phyloP scores from a whole-genome alignment of 2,113 vertebrate species.

The Pseudorhombus dupliciocellatus region DNA sequence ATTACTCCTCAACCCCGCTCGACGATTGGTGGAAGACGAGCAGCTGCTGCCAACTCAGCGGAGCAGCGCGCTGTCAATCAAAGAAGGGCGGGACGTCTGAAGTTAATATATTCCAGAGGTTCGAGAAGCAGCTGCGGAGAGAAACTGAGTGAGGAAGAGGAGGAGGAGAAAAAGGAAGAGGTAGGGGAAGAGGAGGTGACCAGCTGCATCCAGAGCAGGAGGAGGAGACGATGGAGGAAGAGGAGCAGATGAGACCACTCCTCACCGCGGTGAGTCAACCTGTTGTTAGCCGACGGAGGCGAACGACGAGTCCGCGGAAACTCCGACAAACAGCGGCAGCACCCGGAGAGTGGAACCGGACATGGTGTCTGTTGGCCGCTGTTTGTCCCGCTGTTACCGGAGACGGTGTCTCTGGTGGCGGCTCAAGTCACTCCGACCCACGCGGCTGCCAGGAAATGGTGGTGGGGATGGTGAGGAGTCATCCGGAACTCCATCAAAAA shows the following conservation, averaged over 20 bases:
- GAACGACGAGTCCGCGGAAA: too few species aligned
- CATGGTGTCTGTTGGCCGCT: not conserved
- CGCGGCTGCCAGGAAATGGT: slow-evolving; percentile 62
- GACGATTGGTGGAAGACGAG: slow-evolving; percentile 21
- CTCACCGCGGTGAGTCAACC: slow-evolving; percentile 68
- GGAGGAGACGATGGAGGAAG: slow-evolving; percentile 48
- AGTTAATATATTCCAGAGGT: too few species aligned
- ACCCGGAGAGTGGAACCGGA: not conserved
- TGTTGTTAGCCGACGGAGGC: slow-evolving; percentile 7
- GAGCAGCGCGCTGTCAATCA: slow-evolving; percentile 10
- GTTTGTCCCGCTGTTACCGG: not conserved
- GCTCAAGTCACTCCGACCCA: slow-evolving; percentile 49
- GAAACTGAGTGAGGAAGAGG: not conserved
- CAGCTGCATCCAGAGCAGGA: not conserved
- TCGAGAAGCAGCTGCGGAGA: not conserved
- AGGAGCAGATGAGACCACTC: slow-evolving; percentile 69
- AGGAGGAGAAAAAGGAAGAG: not conserved
- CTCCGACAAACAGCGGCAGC: not conserved
- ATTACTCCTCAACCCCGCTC: accelerated
- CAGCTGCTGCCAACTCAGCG: not conserved
- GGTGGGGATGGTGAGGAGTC: slow-evolving; percentile 7
- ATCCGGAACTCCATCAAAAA: not conserved
- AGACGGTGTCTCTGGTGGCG: not conserved
- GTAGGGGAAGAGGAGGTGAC: not conserved
- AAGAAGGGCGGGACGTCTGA: slow-evolving; percentile 13